Evolutionary conservation across 2,113 vertebrate species (phyloP).

Genomic region (Synchiropus splendidus): DNA sequence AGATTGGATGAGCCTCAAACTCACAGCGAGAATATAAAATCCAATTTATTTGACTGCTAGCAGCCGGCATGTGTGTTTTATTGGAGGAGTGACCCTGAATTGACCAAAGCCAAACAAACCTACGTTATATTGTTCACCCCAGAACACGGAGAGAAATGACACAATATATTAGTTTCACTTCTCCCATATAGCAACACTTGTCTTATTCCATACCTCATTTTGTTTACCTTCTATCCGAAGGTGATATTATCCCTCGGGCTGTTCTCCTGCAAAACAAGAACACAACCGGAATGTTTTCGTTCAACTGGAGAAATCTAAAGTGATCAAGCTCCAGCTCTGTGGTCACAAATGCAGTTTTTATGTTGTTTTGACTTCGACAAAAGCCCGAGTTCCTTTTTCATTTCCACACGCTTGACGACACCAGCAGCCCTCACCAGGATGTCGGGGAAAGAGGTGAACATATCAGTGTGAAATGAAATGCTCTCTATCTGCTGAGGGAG

Average conservation of each 20-base stretch:
- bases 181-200: slow-evolving; percentile 16
- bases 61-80: slow-evolving; percentile 31
- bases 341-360: slow-evolving; percentile 54
- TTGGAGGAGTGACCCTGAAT: slow-evolving; percentile 41
- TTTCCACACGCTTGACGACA: slow-evolving; percentile 55
- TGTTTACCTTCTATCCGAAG: slow-evolving; percentile 32
- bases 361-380: slow-evolving; percentile 38
- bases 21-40: slow-evolving; percentile 46
- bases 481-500: slow-evolving; percentile 53
- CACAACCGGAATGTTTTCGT: slow-evolving; percentile 26
- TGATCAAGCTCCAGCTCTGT: slow-evolving; percentile 35
- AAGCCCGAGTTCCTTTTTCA: slow-evolving; percentile 48
- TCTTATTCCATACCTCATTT: no score
- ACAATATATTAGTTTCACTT: slow-evolving; percentile 33
- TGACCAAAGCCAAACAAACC: slow-evolving; percentile 38
- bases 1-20: slow-evolving; percentile 47
- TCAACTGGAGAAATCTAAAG: slow-evolving; percentile 25
- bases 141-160: slow-evolving; percentile 23
- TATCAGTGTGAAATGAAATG: slow-evolving; percentile 63
- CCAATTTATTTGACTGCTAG: slow-evolving; percentile 45
- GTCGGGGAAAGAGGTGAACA: slow-evolving; percentile 50
- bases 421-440: slow-evolving; percentile 43
- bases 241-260: slow-evolving; percentile 26
- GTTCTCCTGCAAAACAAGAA: slow-evolving; percentile 32
- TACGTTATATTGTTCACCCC: slow-evolving; percentile 23